Base-by-base conservation (phyloP, 2,888 invertebrate genomes). In the Tigriopus californicus region DNA sequence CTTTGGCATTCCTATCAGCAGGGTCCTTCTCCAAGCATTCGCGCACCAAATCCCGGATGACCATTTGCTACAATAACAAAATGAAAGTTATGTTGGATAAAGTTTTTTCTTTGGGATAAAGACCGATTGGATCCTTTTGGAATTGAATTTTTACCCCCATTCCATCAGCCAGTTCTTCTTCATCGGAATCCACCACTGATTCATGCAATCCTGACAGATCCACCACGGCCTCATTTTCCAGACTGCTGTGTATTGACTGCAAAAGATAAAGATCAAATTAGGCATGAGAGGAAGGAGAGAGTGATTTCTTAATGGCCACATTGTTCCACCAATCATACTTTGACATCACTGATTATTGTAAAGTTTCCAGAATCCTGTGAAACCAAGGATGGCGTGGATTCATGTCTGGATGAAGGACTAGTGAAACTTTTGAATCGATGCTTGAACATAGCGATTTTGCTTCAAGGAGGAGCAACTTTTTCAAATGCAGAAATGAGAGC, bases 1-100 rank as follows among this genome's bases (percentile, higher is more conserved):
- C 97, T 67, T 95, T 94, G 66, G 92, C 91, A 46, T 85, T 86
- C 66, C 97, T 77, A 68, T 97, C 94, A 55, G 83, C 81, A 13
- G 97, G 95, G 71, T 95, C 94, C 72, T 95, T 97, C 71, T 97
- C 95, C 65, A 98, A 77, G 70, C 95, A 94, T 74, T 98, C 97
- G 62, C 95, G 77, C 12, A 97, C 92, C 62, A 90, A 85, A 76
- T 98, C 97, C 62, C 92, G 80, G 12, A 89, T 86, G 62, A 84
- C 85, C 64, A 89, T 75, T 70, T 88, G 89, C 81, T 83, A 70
- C 46, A 18, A 18, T 46, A 46, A 8, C 6, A 46, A 42, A 13
- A 12, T 11, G 11, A 42, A 42, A 42, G 12, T 13, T 13, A 42
- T 42, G 12, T 12, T 42, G 13, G 13, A 12, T 18, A 49, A 18